Percentiles rank a stretch among this genome's conserved stretches.
These are phyloP conservation scores for Taurulus bubalis DNA, from an alignment of 2,113 vertebrate genomes.

Conservation along the genomic window DNA sequence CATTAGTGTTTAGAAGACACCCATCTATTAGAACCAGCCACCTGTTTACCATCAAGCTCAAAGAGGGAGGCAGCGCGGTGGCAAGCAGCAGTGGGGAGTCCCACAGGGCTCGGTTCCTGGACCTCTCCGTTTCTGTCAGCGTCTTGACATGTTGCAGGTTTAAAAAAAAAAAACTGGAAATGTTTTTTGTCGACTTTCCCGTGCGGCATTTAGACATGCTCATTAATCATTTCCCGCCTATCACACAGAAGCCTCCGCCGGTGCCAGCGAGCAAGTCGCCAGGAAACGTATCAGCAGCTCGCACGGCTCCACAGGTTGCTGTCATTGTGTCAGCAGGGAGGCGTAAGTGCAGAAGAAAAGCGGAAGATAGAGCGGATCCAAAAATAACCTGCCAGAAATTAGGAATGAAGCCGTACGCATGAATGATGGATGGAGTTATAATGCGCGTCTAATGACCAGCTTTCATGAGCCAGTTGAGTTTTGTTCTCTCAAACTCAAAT, in stretches of 20 bases:
- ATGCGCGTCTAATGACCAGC: constrained; percentile 43
- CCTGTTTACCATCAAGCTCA: constrained; percentile 67
- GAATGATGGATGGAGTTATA: constrained; percentile 63
- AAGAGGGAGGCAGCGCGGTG: constrained; percentile 8
- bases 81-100: constrained; percentile 38
- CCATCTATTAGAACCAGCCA: constrained; percentile 59
- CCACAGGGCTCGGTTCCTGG: constrained; percentile 37
- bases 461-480: constrained; percentile 44
- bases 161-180: neutral
- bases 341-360: constrained; percentile 35
- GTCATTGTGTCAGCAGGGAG: constrained; percentile 56
- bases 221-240: constrained; percentile 78
- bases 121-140: constrained; percentile 51
- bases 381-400: constrained; percentile 48
- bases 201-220: constrained; percentile 56
- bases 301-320: constrained; percentile 60
- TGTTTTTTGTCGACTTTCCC: constrained; percentile 41
- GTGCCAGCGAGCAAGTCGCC: constrained; percentile 39
- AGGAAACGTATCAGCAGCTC: constrained; percentile 45
- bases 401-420: constrained; percentile 41
- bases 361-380: constrained; percentile 20
- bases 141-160: constrained; percentile 19
- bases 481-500: constrained; percentile 28
- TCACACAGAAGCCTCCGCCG: constrained; percentile 53
- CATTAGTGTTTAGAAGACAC: constrained; percentile 55